Evolutionary conservation across 35 echinoderm and acorn worm genomes (phyloP).

Genomic region (Stichopus chloronotus): DNA sequence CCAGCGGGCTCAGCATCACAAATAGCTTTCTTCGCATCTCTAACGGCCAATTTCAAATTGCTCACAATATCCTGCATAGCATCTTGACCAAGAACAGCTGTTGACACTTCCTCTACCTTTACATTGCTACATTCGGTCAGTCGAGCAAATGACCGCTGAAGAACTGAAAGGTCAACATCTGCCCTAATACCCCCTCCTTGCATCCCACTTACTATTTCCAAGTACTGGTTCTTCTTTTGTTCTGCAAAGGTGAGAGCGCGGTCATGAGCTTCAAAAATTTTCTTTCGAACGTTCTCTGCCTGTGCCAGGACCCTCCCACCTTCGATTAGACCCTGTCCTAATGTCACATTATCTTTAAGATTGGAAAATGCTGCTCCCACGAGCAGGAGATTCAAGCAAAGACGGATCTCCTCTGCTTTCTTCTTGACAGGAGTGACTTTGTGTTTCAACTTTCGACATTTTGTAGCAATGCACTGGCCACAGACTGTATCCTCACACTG

Average conservation of each 20-base stretch:
- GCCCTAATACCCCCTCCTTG: neutral
- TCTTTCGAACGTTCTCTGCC: conserved; percentile 25
- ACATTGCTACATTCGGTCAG: neutral
- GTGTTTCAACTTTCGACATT: conserved; percentile 23
- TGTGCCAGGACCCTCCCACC: neutral
- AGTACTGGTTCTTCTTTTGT: conserved; percentile 49
- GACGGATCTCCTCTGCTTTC: neutral
- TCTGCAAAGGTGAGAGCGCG: conserved; percentile 27
- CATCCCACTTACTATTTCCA: conserved; percentile 1
- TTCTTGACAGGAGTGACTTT: conserved; percentile 25
- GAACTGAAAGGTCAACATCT: neutral
- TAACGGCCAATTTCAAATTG: neutral
- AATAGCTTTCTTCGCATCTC: neutral
- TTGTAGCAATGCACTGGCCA: conserved; percentile 16
- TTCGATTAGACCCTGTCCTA: conserved; percentile 26
- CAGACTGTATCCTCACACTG: conserved; percentile 44
- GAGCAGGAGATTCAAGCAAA: conserved; percentile 27
- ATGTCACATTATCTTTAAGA: conserved; percentile 44
- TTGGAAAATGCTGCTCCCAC: conserved; percentile 25
- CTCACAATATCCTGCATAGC: conserved; percentile 38
- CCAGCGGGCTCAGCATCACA: neutral
- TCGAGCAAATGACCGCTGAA: neutral
- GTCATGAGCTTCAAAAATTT: conserved; percentile 24
- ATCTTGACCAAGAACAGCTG: neutral
- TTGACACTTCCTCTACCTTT: neutral